Evolutionary conservation across 2,113 vertebrate species (phyloP), one percentile per base, ranked within the genome.

Genomic region (Ptyas mucosa): DNA sequence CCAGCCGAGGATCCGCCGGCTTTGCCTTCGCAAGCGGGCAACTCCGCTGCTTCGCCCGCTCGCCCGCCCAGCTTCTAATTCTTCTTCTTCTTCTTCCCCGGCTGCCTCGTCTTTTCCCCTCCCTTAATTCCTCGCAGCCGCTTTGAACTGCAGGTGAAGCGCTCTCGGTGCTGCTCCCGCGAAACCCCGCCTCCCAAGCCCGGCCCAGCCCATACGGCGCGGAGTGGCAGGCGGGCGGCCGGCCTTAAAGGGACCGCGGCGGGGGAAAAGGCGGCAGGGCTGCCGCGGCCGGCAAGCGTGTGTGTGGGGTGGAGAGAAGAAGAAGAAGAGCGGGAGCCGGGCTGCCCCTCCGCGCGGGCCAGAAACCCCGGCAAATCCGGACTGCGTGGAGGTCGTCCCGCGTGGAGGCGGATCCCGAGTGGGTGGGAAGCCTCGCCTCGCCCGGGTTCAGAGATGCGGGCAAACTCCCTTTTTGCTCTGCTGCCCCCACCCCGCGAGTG

Each of bases 141-240:
- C 96, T 95, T 93, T 57, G 93, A 95, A 91, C 96, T 95, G 97
- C 97, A 97, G 97, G 97, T 97, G 97, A 96, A 97, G 95, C 93
- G 96, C 95, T 75, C 94, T 89, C 93, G 49, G 93, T 34, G 96
- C 95, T 18, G 95, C 93, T 54, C 96, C 75, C 10, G 86, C 92
- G 51, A 95, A 29, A 88, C 95, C 95, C 97, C 97, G 97, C 96
- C 97, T 94, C 96, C 93, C 92, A 24, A 94, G 94, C 96, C 96
- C 91, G 92, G 95, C 94, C 96, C 90, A 91, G 94, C 95, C 96
- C 90, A 95, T 61, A 92, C 94, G 94, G 94, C 95, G 90, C 86
- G 89, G 94, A 89, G 94, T 64, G 92, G 92, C 93, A 81, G 95
- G 95, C 94, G 92, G 23, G 5, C 23, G 58, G 24, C 8, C 11